phyloP scores from a whole-genome alignment of 1,140 invertebrate genomes.

The Myzus persicae region DNA sequence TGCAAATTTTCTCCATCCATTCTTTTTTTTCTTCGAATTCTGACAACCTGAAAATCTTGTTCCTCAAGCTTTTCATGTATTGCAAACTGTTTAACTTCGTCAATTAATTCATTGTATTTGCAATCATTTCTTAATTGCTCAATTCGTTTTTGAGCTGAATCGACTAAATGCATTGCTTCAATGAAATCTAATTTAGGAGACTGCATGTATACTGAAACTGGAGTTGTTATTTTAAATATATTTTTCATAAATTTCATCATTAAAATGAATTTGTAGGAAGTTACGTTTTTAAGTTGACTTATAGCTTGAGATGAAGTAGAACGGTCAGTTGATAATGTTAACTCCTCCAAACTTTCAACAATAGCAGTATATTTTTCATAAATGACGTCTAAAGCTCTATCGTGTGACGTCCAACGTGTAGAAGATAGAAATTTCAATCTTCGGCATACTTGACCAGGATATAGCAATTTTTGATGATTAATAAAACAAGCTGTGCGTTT shows the following conservation, averaged over 20 bases:
- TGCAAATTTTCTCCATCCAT: background rate
- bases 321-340: background rate
- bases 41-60: background rate
- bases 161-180: background rate
- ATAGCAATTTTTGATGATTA: background rate
- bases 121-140: background rate
- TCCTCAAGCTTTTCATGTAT: background rate
- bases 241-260: background rate
- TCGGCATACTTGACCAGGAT: background rate
- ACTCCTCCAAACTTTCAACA: slow-evolving; percentile 3
- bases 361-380: slow-evolving; percentile 1
- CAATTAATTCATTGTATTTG: background rate
- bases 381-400: background rate
- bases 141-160: background rate
- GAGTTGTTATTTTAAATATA: background rate
- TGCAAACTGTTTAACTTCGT: background rate
- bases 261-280: background rate
- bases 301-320: background rate
- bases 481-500: slow-evolving; percentile 15
- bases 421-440: slow-evolving; percentile 7
- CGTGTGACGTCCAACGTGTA: background rate
- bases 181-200: slow-evolving; percentile 14
- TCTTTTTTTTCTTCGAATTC: background rate
- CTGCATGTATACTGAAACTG: background rate
- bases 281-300: background rate